Base-by-base conservation (phyloP, 30 jellyfish, hydroid and myxozoan genomes). In the Pseudorhiza aurosa region DNA sequence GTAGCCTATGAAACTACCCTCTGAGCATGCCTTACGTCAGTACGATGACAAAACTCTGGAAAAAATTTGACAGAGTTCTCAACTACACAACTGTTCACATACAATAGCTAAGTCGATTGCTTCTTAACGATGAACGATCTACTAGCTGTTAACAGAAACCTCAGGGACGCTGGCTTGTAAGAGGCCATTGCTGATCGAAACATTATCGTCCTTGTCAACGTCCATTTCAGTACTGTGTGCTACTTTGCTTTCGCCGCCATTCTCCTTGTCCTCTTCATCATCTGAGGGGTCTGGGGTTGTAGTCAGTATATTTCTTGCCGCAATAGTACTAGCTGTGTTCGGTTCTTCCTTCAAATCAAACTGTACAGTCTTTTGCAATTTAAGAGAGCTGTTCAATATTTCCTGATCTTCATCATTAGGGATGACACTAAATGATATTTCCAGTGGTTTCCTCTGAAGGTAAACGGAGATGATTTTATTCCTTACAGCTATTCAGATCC, bases 381-480 rank as follows among this genome's bases (percentile, higher is more conserved):
- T 45, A 15, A 28, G 35, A 2, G 49, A 21, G 7, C 55, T 30
- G 45, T 27, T 62, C 0, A 40, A 8, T 4, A 15, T 0, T 5
- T 4, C 1, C 32, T 58, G 30, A 25, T 37, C 87, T 42, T 75
- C 89, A 21, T 64, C 89, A 37, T 74, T 72, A 3, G 97, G 97
- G 36, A 64, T 59, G 22, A 90, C 87, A 40, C 96, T 83, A 51
- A 83, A 90, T 39, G 91, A 94, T 18, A 90, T 73, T 63, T 90
- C 97, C 44, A 90, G 49, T 19, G 97, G 96, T 65, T 82, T 90
- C 26, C 97, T 69, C 97, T 90, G 39, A 26, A 26, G 4, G 8
- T 22, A n/a, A n/a, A n/a, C n/a, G n/a, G n/a, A n/a, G n/a, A n/a
- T n/a, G n/a, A n/a, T n/a, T n/a, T n/a, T n/a, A n/a, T n/a, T n/a